Conservation (phyloP, 2,888 invertebrate genomes). For the Lissonota sp. region DNA sequence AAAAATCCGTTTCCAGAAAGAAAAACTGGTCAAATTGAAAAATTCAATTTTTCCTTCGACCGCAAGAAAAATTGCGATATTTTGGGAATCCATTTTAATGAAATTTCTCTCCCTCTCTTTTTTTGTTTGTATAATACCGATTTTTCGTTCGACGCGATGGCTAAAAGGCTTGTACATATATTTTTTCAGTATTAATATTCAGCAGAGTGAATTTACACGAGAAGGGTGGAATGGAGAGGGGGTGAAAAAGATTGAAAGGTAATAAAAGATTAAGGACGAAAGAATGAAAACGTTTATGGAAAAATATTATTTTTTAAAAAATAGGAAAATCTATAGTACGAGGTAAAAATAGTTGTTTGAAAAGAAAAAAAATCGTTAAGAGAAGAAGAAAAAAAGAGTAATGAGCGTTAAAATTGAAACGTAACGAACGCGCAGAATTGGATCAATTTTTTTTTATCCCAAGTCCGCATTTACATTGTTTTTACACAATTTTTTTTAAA, state of each 20-base stretch:
- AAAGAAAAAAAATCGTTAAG: background rate
- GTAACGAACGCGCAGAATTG: background rate
- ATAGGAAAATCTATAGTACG: background rate
- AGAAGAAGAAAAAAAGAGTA: background rate
- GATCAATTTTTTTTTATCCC: background rate
- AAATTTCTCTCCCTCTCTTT: too few species aligned
- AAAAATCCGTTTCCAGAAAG: too few species aligned
- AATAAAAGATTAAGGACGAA: background rate
- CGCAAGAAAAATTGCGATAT: constrained; percentile 7
- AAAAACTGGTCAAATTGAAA: background rate
- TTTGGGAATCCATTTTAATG: too few species aligned
- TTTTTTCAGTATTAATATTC: constrained; percentile 76
- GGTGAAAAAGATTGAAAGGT: constrained; percentile 4
- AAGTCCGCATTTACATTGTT: constrained; percentile 28
- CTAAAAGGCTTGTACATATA: constrained; percentile 73
- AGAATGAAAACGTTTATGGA: background rate
- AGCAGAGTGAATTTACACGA: constrained; percentile 48
- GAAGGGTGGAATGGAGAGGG: background rate
- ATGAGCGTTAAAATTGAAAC: constrained; percentile 5
- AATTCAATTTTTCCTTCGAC: background rate
- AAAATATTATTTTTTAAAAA: background rate
- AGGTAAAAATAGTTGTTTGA: background rate
- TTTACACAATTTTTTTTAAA: constrained; percentile 28
- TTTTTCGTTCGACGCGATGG: constrained; percentile 49
- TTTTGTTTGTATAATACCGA: constrained; percentile 34